Evolutionary conservation across 2,113 vertebrate genomes (phyloP).

Genomic region (Pavo muticus): DNA sequence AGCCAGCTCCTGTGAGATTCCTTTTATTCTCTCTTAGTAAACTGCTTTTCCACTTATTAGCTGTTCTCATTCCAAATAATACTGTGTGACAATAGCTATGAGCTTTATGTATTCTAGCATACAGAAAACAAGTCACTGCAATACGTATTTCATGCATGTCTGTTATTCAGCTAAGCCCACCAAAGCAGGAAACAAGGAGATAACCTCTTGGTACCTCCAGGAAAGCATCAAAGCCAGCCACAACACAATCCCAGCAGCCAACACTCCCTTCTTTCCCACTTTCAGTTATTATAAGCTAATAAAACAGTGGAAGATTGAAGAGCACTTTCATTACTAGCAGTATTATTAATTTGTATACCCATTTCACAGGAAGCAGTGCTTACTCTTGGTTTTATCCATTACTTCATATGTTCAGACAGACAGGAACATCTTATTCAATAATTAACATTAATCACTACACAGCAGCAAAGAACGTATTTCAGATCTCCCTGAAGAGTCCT

Average conservation of each 20-base stretch:
- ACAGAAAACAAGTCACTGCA: not conserved
- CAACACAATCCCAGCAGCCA: not conserved
- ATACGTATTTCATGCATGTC: not conserved
- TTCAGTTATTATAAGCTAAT: not conserved
- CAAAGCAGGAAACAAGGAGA: not conserved
- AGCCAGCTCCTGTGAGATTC: not conserved
- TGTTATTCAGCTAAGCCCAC: not conserved
- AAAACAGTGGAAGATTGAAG: not conserved
- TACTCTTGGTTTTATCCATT: not conserved
- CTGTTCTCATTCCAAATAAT: not conserved
- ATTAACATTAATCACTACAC: not conserved
- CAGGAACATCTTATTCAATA: not conserved
- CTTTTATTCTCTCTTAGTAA: not conserved
- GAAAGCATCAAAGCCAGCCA: not conserved
- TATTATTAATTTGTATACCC: not conserved
- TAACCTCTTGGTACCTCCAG: not conserved
- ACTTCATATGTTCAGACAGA: not conserved
- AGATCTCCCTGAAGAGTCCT: not conserved
- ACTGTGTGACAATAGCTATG: rapidly evolving
- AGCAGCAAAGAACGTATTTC: not conserved
- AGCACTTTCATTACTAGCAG: not conserved
- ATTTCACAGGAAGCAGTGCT: not conserved
- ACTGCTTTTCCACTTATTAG: not conserved
- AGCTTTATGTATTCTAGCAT: not conserved
- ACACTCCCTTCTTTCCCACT: not conserved